phyloP scores from a whole-genome alignment of 2,888 invertebrate species.

The Rhodophaea formosa region DNA sequence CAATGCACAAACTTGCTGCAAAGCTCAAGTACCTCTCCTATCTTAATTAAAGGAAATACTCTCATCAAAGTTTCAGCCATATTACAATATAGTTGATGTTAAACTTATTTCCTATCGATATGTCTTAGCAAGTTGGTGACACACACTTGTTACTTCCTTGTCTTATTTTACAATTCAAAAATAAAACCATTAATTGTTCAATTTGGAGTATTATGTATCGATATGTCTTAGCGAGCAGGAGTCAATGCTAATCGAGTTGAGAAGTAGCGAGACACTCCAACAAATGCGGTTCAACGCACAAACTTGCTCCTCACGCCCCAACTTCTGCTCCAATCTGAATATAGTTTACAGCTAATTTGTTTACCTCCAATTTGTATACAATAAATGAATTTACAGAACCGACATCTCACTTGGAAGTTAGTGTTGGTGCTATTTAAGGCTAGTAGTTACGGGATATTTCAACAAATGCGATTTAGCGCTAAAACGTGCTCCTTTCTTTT shows the following conservation, averaged over 20 bases:
- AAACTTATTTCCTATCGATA: too few species aligned
- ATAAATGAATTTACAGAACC: too few species aligned
- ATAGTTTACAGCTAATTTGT: constrained; percentile 20
- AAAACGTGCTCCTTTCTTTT: too few species aligned
- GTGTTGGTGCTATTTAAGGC: constrained; percentile 62
- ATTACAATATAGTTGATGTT: too few species aligned
- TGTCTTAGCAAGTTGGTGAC: too few species aligned
- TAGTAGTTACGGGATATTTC: constrained; percentile 54
- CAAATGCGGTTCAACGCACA: constrained; percentile 68
- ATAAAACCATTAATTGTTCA: not conserved
- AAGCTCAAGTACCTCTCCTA: too few species aligned
- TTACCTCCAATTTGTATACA: not conserved
- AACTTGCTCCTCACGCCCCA: constrained; percentile 48
- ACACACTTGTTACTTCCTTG: too few species aligned
- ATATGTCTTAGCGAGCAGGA: constrained; percentile 45
- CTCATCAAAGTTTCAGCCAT: too few species aligned
- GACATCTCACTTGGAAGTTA: constrained; percentile 39
- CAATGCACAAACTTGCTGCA: too few species aligned
- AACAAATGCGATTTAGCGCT: too few species aligned
- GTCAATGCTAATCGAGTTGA: constrained; percentile 59
- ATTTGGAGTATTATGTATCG: constrained; percentile 15
- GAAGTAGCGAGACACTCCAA: constrained; percentile 58
- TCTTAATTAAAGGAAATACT: too few species aligned
- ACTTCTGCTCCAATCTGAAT: constrained; percentile 35
- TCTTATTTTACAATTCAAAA: too few species aligned